Base-by-base conservation (phyloP, 2,113 vertebrate genomes). In the Dipodomys stephensi region DNA sequence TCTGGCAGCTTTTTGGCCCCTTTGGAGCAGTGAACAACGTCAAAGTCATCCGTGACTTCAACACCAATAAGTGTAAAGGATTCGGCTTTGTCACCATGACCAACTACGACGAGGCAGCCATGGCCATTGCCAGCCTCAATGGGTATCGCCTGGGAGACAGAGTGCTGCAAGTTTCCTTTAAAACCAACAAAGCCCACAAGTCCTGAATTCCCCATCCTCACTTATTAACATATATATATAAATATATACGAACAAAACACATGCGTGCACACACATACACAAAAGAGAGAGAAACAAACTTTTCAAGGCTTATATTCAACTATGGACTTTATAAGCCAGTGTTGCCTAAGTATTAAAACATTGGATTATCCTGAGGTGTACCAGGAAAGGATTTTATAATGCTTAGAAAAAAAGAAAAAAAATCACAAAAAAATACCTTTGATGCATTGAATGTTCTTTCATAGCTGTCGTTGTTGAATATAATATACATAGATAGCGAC, bases 241-340 rank as follows among this genome's bases (percentile, higher is more conserved):
- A 98, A 98, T 98, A 98, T 98, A 98, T 98, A 98, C 97, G 98
- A 99, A 99, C 98, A 99, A 98, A 98, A 98, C 97, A 96, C 87
- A 64, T 2, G 32, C 28, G 72, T 97, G 96, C 98, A 98, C 88
- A 96, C 69, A 95, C 95, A 95, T 87, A 95, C 65, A 98, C 60
- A 90, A 81, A 90, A 94, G 94, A 98, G 97, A 98, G 98, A 98
- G 97, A 98, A 98, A 98, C 98, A 99, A 99, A 99, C 99, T 99
- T 98, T 99, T 99, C 98, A 98, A 99, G 99, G 99, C 99, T 99
- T 99, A 99, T 99, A 99, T 99, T 99, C 99, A 99, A 99, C 99
- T 99, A 99, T 99, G 99, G 99, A 99, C 99, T 99, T 99, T 99
- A 99, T 99, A 99, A 99, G 99, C 99, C 99, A 99, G 99, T 99